Evolutionary conservation across 2,113 vertebrate genomes (phyloP).

Genomic region (Trochalopteron elliotii): DNA sequence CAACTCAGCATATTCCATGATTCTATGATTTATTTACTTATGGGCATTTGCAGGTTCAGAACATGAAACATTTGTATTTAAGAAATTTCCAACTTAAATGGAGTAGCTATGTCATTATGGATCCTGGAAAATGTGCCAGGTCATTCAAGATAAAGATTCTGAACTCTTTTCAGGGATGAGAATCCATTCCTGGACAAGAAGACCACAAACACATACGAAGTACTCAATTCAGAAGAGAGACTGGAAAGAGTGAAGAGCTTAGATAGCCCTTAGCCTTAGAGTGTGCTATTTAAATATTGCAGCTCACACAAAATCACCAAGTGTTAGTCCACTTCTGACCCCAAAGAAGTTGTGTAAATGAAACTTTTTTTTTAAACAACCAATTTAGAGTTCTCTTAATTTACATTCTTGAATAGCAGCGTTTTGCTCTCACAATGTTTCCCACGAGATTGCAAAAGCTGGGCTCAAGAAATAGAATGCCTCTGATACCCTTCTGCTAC

Average conservation of each 20-base stretch:
- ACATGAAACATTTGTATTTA: not conserved
- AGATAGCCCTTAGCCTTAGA: not conserved
- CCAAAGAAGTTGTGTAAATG: not conserved
- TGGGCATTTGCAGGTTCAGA: not conserved
- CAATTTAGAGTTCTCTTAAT: not conserved
- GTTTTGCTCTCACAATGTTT: not conserved
- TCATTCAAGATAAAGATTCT: not conserved
- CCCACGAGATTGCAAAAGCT: not conserved
- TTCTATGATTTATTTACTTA: not conserved
- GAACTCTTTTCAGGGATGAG: not conserved
- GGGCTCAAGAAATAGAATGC: not conserved
- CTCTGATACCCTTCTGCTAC: not conserved
- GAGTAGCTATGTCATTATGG: not conserved
- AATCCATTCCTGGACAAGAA: not conserved
- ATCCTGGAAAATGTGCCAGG: not conserved
- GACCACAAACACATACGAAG: not conserved
- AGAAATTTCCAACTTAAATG: not conserved
- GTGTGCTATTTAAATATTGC: not conserved
- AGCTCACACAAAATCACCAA: not conserved
- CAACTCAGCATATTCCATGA: not conserved
- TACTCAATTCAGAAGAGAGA: not conserved
- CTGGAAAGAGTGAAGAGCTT: not conserved
- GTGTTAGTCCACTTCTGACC: not conserved
- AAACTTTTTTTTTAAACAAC: not conserved
- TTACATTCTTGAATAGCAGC: not conserved